A percentile compares a stretch with the other conserved stretches of the same genome.
phyloP scores from a whole-genome alignment of 2,797 vertebrate genomes.

The Choloepus didactylus region DNA sequence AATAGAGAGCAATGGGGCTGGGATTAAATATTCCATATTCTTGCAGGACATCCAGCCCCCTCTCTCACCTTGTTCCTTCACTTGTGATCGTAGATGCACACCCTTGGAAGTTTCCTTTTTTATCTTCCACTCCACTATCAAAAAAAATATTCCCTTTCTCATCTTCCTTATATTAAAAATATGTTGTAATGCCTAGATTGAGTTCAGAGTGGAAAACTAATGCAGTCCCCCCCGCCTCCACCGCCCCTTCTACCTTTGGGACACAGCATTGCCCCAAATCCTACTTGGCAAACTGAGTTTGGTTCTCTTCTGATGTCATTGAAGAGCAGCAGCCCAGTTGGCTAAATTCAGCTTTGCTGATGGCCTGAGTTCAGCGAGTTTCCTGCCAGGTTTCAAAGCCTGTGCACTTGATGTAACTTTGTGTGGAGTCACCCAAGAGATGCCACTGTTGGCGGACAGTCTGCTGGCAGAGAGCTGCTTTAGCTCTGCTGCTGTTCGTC shows the following conservation, averaged over 20 bases:
- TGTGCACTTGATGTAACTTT: rapidly evolving
- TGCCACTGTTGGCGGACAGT: rapidly evolving
- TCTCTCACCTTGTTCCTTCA: too few species aligned
- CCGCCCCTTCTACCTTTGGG: too few species aligned
- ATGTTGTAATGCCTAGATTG: background rate
- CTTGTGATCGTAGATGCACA: too few species aligned
- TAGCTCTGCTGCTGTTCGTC: rapidly evolving
- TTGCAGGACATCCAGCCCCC: background rate
- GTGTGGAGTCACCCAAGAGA: rapidly evolving
- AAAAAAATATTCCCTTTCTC: rapidly evolving
- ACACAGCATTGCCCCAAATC: background rate
- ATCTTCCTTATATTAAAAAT: rapidly evolving
- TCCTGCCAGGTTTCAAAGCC: background rate
- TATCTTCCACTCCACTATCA: too few species aligned
- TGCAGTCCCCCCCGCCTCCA: background rate
- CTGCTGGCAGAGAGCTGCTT: rapidly evolving
- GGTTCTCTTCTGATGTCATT: rapidly evolving
- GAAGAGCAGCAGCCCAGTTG: rapidly evolving
- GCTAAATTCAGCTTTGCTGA: background rate
- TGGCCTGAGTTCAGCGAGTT: rapidly evolving
- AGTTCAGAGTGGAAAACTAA: background rate
- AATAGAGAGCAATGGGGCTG: background rate
- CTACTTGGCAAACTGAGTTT: rapidly evolving
- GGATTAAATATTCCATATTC: background rate
- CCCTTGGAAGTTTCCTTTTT: background rate